Evolutionary conservation across 2,888 invertebrate species (phyloP).

Genomic region (Patella caerulea): DNA sequence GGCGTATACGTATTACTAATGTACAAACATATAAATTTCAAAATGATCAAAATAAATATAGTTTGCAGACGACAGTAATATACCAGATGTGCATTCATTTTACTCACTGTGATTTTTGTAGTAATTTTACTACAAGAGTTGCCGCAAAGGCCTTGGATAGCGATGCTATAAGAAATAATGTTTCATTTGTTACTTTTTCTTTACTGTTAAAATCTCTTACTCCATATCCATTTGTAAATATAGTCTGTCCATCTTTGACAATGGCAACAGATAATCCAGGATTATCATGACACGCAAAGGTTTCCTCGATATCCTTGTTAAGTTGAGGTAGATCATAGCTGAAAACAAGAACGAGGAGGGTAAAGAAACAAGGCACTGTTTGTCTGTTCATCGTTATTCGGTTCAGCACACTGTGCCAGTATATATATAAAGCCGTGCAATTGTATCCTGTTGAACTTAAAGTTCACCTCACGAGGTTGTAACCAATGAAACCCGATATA

Average conservation of each 20-base stretch:
- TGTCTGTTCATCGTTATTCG: no score
- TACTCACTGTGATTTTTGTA: conserved; percentile 20
- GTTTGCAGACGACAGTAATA: no score
- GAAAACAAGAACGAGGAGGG: no score
- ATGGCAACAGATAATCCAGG: conserved; percentile 43
- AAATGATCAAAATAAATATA: no score
- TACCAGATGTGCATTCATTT: neutral
- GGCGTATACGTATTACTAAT: no score
- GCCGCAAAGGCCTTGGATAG: conserved; percentile 49
- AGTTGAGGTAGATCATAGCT: neutral
- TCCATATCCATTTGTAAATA: conserved; percentile 43
- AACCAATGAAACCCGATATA: no score
- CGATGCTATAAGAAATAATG: conserved; percentile 49
- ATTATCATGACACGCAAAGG: conserved; percentile 32
- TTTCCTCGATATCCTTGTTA: conserved; percentile 1
- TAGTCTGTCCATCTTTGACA: conserved; percentile 38
- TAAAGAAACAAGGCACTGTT: no score
- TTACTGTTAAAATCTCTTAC: conserved; percentile 28
- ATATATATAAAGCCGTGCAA: no score
- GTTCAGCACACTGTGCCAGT: no score
- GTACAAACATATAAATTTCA: no score
- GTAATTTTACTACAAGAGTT: conserved; percentile 42
- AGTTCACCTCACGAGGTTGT: no score
- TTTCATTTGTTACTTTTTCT: conserved; percentile 42
- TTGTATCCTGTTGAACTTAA: no score